Conservation (phyloP, 2,888 invertebrate genomes). For the Merodon equestris region DNA sequence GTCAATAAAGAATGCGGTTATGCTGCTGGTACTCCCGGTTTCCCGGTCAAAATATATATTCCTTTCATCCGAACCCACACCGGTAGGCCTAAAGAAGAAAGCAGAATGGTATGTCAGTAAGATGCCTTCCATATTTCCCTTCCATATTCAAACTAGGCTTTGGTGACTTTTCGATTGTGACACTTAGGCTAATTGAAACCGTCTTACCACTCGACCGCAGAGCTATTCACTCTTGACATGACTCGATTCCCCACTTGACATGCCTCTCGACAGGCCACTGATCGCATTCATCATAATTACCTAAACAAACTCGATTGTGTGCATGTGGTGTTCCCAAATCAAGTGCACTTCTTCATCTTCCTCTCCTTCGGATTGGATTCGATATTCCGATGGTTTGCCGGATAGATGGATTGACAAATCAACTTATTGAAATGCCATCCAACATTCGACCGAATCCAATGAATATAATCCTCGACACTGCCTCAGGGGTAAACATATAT, state of each 20-base stretch:
- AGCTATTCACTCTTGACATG: background rate
- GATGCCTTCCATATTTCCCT: too few relatives aligned
- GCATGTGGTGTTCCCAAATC: constrained; percentile 34
- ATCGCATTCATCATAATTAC: constrained; percentile 37
- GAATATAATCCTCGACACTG: constrained; percentile 44
- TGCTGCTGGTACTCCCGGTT: constrained; percentile 5
- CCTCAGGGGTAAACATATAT: constrained; percentile 50
- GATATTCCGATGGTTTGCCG: background rate
- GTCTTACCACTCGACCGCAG: background rate
- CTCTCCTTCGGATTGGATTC: too few relatives aligned
- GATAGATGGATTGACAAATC: constrained; percentile 36
- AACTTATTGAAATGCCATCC: constrained; percentile 61
- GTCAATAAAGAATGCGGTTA: constrained; percentile 29
- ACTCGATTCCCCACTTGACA: constrained; percentile 3
- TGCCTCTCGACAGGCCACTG: constrained; percentile 21
- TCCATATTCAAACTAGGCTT: too few relatives aligned
- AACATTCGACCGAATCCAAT: constrained; percentile 34
- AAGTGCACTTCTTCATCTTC: constrained; percentile 26
- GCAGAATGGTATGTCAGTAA: too few relatives aligned
- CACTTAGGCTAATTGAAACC: background rate
- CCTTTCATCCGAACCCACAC: constrained; percentile 2
- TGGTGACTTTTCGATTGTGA: background rate
- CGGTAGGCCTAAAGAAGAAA: too few relatives aligned
- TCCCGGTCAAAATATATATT: background rate
- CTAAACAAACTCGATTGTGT: constrained; percentile 43